These are phyloP conservation scores for Gasterosteus aculeatus DNA, from an alignment of 2,113 vertebrate species.

Conservation along the genomic window DNA sequence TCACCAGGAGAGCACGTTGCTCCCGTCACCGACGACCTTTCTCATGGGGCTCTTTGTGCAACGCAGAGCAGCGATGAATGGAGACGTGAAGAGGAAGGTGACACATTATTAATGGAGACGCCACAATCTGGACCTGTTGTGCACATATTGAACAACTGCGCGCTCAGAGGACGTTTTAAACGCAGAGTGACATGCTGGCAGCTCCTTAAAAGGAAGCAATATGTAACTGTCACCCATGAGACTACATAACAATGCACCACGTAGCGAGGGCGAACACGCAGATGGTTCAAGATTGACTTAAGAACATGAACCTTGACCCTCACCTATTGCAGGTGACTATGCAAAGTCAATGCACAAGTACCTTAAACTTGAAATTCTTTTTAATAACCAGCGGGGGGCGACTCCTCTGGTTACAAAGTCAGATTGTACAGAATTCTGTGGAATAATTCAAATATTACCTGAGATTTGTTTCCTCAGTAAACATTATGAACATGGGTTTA, in stretches of 20 bases:
- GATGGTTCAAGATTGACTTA: background rate
- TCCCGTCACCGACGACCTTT: constrained; percentile 12
- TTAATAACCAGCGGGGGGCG: background rate
- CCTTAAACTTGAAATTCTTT: background rate
- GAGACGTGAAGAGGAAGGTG: constrained; percentile 10
- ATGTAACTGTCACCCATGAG: background rate
- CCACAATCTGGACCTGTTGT: constrained; percentile 13
- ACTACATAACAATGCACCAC: background rate
- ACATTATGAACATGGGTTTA: background rate
- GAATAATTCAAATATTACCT: background rate
- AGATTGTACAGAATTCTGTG: background rate
- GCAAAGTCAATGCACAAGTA: background rate
- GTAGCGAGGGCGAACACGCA: background rate
- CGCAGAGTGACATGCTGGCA: background rate
- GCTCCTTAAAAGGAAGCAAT: background rate
- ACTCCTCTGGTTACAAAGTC: background rate
- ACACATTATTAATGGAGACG: constrained; percentile 23
- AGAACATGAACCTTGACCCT: background rate
- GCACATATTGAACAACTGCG: background rate
- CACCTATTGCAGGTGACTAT: background rate
- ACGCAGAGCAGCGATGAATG: constrained; percentile 25
- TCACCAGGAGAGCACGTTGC: background rate
- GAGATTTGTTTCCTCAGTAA: background rate
- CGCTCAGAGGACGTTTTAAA: background rate
- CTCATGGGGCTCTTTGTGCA: constrained; percentile 30